Base-by-base conservation (phyloP, 2,113 vertebrate genomes). In the Thinocorus orbignyianus region DNA sequence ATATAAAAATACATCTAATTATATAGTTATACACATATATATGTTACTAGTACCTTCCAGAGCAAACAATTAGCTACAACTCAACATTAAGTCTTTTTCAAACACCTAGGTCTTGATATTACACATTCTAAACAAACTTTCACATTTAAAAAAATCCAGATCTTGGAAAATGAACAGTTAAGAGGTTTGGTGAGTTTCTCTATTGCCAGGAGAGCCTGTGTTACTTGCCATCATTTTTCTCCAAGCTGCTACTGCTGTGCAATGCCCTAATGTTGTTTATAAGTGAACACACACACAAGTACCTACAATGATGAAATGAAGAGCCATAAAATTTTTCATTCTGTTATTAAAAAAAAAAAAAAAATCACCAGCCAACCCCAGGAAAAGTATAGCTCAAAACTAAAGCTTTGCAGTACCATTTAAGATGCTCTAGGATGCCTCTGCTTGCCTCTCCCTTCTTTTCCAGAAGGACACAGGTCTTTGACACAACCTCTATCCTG, bases 81-180 rank as follows among this genome's bases (percentile, higher is more conserved):
- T 86, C 81, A 83, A 57, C 66, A 30, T 66, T 73, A 97, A 82
- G 79, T 90, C 87, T 83, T 94, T 96, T 97, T 93, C 94, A 96
- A 94, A 96, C 74, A 93, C 74, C 71, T 94, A 77, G 64, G 17
- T 51, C 66, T 82, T 95, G 88, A 91, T 90, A 70, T 70, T 93
- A 88, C 30, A 39, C 92, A 96, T 81, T 93, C 58, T 94, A 96
- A 95, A 94, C 87, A 96, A 90, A 78, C 62, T 69, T 92, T 88
- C 81, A 96, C 14, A 1, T 86, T 96, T 96, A 3, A 96, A 92
- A 95, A 86, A 64, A 52, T 66, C 81, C 96, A 97, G 81, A 76
- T 70, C 74, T 83, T 90, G 69, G 93, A 90, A 96, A 90, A 88
- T 41, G 41, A 85, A 33, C 37, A 37, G 70, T 72, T 82, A 86